Conservation (phyloP, 2,888 invertebrate genomes). For the Apodemia mormo region DNA sequence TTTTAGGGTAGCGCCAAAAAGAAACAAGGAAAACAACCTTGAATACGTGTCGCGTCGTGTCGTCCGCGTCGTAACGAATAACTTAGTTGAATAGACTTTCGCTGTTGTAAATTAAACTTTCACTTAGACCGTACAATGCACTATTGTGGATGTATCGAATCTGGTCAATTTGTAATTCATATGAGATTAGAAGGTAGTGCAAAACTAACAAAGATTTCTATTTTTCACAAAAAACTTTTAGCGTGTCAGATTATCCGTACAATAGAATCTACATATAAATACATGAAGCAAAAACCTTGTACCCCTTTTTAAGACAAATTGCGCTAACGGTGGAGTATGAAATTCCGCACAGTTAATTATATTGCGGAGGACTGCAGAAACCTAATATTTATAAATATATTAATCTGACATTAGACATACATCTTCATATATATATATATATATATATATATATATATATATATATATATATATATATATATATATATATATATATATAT, state of each 20-base stretch:
- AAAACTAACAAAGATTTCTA: background rate
- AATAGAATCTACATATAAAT: background rate
- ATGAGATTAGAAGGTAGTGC: slow-evolving; percentile 8
- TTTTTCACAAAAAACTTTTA: background rate
- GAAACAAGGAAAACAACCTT: background rate
- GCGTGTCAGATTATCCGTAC: background rate
- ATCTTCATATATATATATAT: too few relatives aligned
- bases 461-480: too few relatives aligned
- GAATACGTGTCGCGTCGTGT: background rate
- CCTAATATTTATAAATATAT: too few relatives aligned
- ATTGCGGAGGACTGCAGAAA: too few relatives aligned
- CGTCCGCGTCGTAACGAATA: background rate
- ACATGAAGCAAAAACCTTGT: background rate
- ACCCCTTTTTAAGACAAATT: too few relatives aligned
- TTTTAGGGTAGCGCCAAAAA: too few relatives aligned
- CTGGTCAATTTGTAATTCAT: slow-evolving; percentile 9
- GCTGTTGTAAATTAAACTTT: slow-evolving; percentile 23
- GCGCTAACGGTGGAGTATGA: too few relatives aligned
- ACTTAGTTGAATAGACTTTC: slow-evolving; percentile 21
- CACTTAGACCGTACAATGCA: slow-evolving; percentile 17
- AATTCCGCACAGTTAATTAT: too few relatives aligned
- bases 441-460: too few relatives aligned
- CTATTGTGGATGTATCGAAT: slow-evolving; percentile 10
- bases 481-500: too few relatives aligned
- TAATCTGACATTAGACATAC: too few relatives aligned